Evolutionary conservation across 2,113 vertebrate genomes (phyloP).

Genomic region (Mola mola): DNA sequence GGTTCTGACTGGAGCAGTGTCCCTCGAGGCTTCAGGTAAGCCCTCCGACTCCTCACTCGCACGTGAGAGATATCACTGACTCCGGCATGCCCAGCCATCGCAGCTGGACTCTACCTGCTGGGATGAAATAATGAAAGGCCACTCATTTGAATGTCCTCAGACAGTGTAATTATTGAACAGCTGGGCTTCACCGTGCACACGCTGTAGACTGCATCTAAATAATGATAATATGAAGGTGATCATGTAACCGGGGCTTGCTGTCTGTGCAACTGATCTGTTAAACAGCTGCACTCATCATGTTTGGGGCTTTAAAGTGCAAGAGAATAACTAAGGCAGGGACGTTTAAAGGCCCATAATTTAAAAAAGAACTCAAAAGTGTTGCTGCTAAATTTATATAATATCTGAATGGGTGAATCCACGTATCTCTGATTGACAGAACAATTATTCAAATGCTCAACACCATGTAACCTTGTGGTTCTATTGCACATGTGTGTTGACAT

Average conservation of each 20-base stretch:
- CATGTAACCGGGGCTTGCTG: background rate
- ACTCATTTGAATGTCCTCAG: background rate
- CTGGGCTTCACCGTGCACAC: background rate
- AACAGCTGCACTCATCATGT: slow-evolving; percentile 8
- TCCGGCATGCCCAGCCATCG: background rate
- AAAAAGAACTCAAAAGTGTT: background rate
- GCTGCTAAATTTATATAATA: too few relatives aligned
- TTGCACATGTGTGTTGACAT: slow-evolving; percentile 36
- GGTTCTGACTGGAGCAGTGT: slow-evolving; percentile 63
- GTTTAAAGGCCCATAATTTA: background rate
- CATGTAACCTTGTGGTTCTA: slow-evolving; percentile 16
- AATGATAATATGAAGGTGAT: background rate
- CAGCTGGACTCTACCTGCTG: background rate
- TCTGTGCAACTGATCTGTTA: slow-evolving; percentile 2
- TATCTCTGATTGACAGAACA: too few relatives aligned
- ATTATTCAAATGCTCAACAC: too few relatives aligned
- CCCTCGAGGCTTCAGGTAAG: slow-evolving; percentile 76
- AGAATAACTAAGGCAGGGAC: background rate
- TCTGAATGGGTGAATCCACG: too few relatives aligned
- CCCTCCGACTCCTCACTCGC: slow-evolving; percentile 5
- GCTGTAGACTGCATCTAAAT: background rate
- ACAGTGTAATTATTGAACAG: slow-evolving; percentile 1
- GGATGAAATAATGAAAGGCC: background rate
- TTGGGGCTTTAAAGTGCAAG: background rate
- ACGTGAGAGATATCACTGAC: slow-evolving; percentile 4